Evolutionary conservation across 2,888 invertebrate genomes (phyloP).

Genomic region (Cacoxenus indagator): DNA sequence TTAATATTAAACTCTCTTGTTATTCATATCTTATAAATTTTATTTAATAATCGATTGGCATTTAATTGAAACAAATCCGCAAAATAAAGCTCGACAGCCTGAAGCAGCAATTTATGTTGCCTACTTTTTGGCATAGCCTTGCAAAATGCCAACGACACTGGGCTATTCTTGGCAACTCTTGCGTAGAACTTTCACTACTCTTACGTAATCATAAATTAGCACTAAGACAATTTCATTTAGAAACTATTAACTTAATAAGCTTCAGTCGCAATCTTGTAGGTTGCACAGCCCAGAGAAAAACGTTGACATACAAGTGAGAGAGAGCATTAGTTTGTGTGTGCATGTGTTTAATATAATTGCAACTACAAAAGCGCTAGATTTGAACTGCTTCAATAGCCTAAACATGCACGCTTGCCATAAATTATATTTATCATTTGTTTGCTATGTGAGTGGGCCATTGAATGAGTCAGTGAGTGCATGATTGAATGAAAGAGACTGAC

Average conservation of each 20-base stretch:
- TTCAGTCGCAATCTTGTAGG: not conserved
- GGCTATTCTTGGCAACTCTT: no score
- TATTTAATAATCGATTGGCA: no score
- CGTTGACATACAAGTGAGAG: not conserved
- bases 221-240: not conserved
- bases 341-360: constrained; percentile 7
- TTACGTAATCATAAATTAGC: not conserved
- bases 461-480: no score
- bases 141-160: not conserved
- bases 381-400: not conserved
- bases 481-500: no score
- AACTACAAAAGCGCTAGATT: constrained; percentile 18
- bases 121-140: not conserved
- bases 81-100: no score
- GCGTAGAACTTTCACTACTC: no score
- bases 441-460: no score
- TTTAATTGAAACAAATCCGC: no score
- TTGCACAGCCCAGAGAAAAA: not conserved
- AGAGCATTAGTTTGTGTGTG: not conserved
- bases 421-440: constrained; percentile 27
- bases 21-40: no score
- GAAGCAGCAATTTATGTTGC: not conserved
- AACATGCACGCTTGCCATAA: constrained; percentile 26
- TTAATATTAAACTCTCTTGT: no score
- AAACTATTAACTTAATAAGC: constrained; percentile 7